Percentiles rank a stretch among this genome's conserved stretches.
phyloP scores from a whole-genome alignment of 2,113 vertebrate genomes.

The Hypanus sabinus region DNA sequence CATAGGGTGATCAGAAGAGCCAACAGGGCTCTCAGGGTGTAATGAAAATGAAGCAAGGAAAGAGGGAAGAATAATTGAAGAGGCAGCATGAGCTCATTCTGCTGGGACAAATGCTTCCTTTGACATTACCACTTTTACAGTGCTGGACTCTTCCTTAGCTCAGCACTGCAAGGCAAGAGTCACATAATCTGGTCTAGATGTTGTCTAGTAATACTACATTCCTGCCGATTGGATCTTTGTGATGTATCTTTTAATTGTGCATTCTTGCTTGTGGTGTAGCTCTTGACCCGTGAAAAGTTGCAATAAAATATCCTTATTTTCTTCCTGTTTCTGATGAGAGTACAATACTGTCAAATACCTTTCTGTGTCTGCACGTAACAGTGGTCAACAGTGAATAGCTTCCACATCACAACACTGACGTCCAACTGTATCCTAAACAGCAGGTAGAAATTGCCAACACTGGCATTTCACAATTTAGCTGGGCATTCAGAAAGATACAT shows the following conservation, averaged over 20 bases:
- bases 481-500: background rate
- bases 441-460: background rate
- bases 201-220: background rate
- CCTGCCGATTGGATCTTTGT: background rate
- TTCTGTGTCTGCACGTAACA: background rate
- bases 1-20: background rate
- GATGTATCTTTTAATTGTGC: conserved; percentile 22
- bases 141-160: background rate
- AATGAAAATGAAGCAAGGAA: background rate
- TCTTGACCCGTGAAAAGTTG: background rate
- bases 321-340: background rate
- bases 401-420: background rate
- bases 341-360: background rate
- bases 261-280: background rate
- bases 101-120: background rate
- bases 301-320: conserved; percentile 28
- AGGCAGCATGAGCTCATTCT: too few species aligned
- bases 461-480: background rate
- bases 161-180: background rate
- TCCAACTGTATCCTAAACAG: background rate
- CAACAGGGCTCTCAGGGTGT: too few species aligned
- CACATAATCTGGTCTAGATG: background rate
- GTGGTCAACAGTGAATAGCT: background rate
- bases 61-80: too few species aligned
- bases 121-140: too few species aligned